Evolutionary conservation across 2,888 invertebrate genomes (phyloP), one percentile per base, ranked within the genome.

Genomic region (Ectropis crepuscularia): DNA sequence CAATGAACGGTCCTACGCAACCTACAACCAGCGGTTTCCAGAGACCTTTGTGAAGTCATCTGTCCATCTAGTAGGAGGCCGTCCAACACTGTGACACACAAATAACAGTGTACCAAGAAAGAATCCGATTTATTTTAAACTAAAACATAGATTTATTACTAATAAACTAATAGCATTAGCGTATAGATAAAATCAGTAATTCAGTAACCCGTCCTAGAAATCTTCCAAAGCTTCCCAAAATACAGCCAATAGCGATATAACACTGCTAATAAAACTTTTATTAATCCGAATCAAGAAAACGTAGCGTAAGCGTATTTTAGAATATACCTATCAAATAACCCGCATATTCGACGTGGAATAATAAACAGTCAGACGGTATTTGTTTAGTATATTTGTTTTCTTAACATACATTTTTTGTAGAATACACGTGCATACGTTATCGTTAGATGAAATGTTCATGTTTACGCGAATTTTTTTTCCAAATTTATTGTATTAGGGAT

Each of bases 381-480:
- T 58, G 57, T 41, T 62, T 55, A 4, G 65, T 60, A 53, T 70
- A 68, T 69, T 70, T 72, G 72, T 72, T 72, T 67, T 66, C 65
- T 46, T 72, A 72, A 70, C 72, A 70, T 72, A 72, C 67, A 68
- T 72, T 72, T 72, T 72, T 67, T 66, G 62, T 66, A 66, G 41
- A 47, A 55, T 62, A 66, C 69, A 66, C 66, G 69, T 63, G 65
- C 60, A 63, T 50, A 42, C 39, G 54, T 53, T 63, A 61, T 65
- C 61, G 70, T 70, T 64, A 63, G 49, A 48, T 57, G 49, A 62
- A 60, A 63, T 60, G 63, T 57, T 60, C 58, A 59, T 67, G 65
- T 69, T 71, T 71, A 67, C 65, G 62, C 63, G 46, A 62, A 57
- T 67, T 65, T 65, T 67, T 65, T 65, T 63, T 58, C 47, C 46